Evolutionary conservation across 2,113 vertebrate genomes (phyloP).

Genomic region (Clarias batrachus): DNA sequence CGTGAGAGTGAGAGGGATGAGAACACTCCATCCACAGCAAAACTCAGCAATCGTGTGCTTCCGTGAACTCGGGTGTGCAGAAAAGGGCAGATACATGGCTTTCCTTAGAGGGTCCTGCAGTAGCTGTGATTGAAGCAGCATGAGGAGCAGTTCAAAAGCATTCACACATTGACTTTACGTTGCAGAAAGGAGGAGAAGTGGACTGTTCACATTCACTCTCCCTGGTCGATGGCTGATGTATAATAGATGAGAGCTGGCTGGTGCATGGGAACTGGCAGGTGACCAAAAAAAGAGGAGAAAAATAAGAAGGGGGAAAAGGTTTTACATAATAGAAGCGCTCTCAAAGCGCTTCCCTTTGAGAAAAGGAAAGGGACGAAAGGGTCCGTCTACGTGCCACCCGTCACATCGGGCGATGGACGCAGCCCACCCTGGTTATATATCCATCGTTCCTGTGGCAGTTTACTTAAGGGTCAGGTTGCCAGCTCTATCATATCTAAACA

Average conservation of each 20-base stretch:
- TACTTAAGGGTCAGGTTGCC: too few relatives aligned
- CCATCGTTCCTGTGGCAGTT: too few relatives aligned
- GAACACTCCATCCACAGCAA: neutral
- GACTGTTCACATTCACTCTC: neutral
- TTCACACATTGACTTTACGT: neutral
- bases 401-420: too few relatives aligned
- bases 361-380: neutral
- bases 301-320: neutral
- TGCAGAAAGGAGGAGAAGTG: neutral
- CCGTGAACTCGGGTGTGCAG: neutral
- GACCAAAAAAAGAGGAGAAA: neutral
- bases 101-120: neutral
- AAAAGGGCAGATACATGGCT: neutral
- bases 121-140: neutral
- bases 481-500: too few relatives aligned
- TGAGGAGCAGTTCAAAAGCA: neutral
- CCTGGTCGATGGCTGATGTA: neutral
- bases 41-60: neutral
- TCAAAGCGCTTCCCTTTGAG: neutral
- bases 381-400: too few relatives aligned
- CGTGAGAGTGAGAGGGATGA: neutral
- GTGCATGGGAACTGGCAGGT: neutral
- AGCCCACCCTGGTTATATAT: too few relatives aligned
- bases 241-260: neutral
- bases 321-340: neutral